phyloP scores from a whole-genome alignment of 2,888 invertebrate species.

The Achlya flavicornis region DNA sequence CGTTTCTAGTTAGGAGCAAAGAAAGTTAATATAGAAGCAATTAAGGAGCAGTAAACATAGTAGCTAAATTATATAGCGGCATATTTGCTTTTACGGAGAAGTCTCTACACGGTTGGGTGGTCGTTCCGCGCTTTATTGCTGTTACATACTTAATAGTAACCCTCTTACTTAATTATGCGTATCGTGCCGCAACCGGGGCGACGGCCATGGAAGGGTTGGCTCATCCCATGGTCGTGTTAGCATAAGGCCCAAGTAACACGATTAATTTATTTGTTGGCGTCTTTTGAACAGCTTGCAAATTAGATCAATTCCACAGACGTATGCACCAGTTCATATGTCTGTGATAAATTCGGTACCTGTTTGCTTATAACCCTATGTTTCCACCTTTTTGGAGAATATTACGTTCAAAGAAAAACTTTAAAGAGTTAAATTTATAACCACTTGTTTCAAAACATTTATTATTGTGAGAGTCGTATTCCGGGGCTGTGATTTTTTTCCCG shows the following conservation, averaged over 20 bases:
- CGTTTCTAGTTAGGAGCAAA: conserved; percentile 6
- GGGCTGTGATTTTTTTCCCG: conserved; percentile 45
- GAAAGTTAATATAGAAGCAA: conserved; percentile 24
- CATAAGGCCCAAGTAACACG: conserved; percentile 64
- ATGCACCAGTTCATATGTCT: too few relatives aligned
- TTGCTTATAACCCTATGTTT: conserved; percentile 26
- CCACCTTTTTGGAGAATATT: conserved; percentile 12
- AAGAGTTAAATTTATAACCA: conserved; percentile 13
- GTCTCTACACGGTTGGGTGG: conserved; percentile 57
- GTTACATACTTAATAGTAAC: conserved; percentile 79
- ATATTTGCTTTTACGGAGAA: conserved; percentile 64
- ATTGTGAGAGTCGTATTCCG: conserved; percentile 27
- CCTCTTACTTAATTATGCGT: conserved; percentile 80
- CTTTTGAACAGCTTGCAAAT: conserved; percentile 54
- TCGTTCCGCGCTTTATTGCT: conserved; percentile 69
- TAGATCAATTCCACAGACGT: too few relatives aligned
- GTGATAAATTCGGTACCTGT: conserved; percentile 33
- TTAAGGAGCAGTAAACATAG: conserved; percentile 43
- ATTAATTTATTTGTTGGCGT: conserved; percentile 69
- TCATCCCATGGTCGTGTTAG: conserved; percentile 59
- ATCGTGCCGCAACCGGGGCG: conserved; percentile 58
- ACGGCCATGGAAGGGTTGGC: conserved; percentile 56
- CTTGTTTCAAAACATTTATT: conserved; percentile 27
- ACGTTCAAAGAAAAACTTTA: conserved; percentile 23
- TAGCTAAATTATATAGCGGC: conserved; percentile 58